Percentiles rank a stretch among this genome's conserved stretches.
Evolutionary conservation across 1,140 invertebrate genomes (phyloP).

Genomic region (Drosophila sucinea): DNA sequence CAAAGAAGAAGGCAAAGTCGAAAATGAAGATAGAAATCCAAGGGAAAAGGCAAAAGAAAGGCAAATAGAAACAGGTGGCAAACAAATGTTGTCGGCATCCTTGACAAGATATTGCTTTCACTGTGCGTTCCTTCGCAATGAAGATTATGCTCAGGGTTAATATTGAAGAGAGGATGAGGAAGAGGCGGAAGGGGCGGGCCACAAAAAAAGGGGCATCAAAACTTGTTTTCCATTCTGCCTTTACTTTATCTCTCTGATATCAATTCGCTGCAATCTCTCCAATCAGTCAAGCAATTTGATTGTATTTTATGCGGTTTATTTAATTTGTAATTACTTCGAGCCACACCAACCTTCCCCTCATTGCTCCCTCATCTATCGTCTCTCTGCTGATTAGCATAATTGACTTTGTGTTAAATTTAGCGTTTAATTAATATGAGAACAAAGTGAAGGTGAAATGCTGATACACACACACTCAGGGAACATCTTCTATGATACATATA

Average conservation of each 20-base stretch:
- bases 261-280: neutral
- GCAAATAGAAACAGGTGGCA: constrained; percentile 45
- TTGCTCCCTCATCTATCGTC: constrained; percentile 1
- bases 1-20: constrained; percentile 7
- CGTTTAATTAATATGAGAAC: constrained; percentile 74
- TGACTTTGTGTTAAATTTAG: constrained; percentile 79
- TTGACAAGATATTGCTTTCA: constrained; percentile 12
- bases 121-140: neutral
- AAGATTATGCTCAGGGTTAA: neutral
- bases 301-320: constrained; percentile 48
- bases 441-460: constrained; percentile 34
- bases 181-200: neutral
- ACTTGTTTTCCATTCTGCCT: neutral
- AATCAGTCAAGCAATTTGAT: constrained; percentile 43
- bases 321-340: constrained; percentile 68
- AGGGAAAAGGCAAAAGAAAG: constrained; percentile 18
- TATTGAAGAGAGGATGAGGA: neutral
- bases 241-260: neutral
- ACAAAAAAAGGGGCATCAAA: neutral
- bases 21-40: constrained; percentile 23
- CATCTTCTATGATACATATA: neutral
- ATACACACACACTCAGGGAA: constrained; percentile 4
- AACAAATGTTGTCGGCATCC: constrained; percentile 39
- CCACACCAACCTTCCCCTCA: neutral
- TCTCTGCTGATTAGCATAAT: constrained; percentile 73